Conservation (phyloP, 2,888 invertebrate genomes). For the Agrochola litura region DNA sequence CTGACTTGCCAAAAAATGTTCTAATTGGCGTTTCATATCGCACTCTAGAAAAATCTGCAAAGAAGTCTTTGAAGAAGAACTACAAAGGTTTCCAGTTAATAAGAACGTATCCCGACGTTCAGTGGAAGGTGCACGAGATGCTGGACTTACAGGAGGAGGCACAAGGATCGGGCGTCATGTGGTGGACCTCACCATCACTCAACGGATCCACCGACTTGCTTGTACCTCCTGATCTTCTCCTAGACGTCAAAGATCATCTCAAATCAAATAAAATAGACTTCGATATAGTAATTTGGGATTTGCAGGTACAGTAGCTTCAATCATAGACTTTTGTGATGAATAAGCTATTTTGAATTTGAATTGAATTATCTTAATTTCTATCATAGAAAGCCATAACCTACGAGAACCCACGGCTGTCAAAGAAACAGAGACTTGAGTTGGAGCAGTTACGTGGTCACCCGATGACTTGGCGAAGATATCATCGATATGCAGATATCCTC, state of each 20-base stretch:
- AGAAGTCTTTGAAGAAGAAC: slow-evolving; percentile 84
- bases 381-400: slow-evolving; percentile 92
- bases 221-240: slow-evolving; percentile 92
- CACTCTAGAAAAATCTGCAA: slow-evolving; percentile 78
- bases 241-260: slow-evolving; percentile 91
- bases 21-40: slow-evolving; percentile 36
- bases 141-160: slow-evolving; percentile 87
- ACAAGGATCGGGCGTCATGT: slow-evolving; percentile 87
- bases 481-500: slow-evolving; percentile 93
- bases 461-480: slow-evolving; percentile 93
- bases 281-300: slow-evolving; percentile 93
- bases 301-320: slow-evolving; percentile 89
- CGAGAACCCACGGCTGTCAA: slow-evolving; percentile 92
- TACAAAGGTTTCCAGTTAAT: slow-evolving; percentile 91
- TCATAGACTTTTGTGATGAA: not conserved
- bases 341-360: not conserved
- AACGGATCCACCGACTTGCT: slow-evolving; percentile 93
- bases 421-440: slow-evolving; percentile 91
- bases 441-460: slow-evolving; percentile 91
- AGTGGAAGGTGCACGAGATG: slow-evolving; percentile 86
- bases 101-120: slow-evolving; percentile 82
- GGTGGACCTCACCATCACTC: slow-evolving; percentile 88
- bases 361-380: slow-evolving; percentile 29
- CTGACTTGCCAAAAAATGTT: slow-evolving; percentile 32
- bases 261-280: slow-evolving; percentile 91